Evolutionary conservation across 2,888 invertebrate species (phyloP).

Genomic region (Disparrhopalites patrizii): DNA sequence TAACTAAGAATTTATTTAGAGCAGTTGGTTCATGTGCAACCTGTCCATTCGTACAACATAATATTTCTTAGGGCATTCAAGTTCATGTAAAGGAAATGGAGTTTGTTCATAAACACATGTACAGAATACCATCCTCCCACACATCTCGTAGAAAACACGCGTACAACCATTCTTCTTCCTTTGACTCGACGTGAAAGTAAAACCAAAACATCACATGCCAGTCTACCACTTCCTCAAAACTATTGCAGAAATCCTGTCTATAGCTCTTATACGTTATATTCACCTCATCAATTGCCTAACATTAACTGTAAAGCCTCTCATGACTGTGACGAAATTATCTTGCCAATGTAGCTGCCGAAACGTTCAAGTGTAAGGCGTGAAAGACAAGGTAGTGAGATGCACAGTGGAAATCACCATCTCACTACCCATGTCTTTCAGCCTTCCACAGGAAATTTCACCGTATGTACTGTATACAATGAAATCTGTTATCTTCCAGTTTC

Average conservation of each 20-base stretch:
- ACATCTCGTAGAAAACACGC: too few relatives aligned
- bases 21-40: too few relatives aligned
- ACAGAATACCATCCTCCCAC: too few relatives aligned
- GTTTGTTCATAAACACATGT: too few relatives aligned
- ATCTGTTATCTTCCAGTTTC: too few relatives aligned
- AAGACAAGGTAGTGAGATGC: conserved; percentile 98
- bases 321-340: conserved; percentile 24
- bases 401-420: conserved; percentile 71
- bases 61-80: too few relatives aligned
- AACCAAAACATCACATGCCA: neutral
- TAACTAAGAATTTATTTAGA: too few relatives aligned
- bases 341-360: conserved; percentile 17
- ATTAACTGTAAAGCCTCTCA: conserved; percentile 1
- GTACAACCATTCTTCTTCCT: neutral
- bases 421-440: conserved; percentile 98
- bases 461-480: too few relatives aligned
- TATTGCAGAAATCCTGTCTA: too few relatives aligned
- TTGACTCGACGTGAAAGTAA: neutral
- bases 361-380: conserved; percentile 61
- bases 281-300: conserved; percentile 5
- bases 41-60: too few relatives aligned
- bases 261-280: too few relatives aligned
- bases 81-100: too few relatives aligned
- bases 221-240: neutral
- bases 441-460: conserved; percentile 54